A percentile compares a stretch with the other conserved stretches of the same genome.
Evolutionary conservation across 2,888 invertebrate genomes (phyloP).

Genomic region (Entomobrya proxima): DNA sequence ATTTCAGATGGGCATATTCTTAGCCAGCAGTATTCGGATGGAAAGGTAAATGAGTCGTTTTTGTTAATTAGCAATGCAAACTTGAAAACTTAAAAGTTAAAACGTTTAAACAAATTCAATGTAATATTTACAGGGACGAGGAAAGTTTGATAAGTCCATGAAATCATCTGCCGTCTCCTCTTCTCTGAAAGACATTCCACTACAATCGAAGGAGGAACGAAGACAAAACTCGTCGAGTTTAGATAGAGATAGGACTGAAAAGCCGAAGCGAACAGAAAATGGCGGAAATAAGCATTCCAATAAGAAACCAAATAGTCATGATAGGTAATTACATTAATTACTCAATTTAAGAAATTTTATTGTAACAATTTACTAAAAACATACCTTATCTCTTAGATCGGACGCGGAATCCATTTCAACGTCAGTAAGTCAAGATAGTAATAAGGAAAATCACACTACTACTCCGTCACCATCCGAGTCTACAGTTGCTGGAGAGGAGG

Average conservation of each 20-base stretch:
- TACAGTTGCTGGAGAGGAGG: constrained; percentile 80
- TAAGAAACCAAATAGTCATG: constrained; percentile 66
- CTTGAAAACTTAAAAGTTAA: no score
- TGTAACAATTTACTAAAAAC: not conserved
- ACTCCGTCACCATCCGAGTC: constrained; percentile 76
- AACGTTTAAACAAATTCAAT: not conserved
- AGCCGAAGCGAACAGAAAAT: constrained; percentile 69
- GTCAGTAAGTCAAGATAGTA: constrained; percentile 86
- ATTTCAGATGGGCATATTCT: constrained; percentile 74
- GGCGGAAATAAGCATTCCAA: constrained; percentile 70
- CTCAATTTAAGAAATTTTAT: not conserved
- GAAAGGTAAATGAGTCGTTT: constrained; percentile 35
- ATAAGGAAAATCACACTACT: constrained; percentile 79
- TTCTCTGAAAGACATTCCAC: constrained; percentile 74
- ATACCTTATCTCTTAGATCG: constrained; percentile 79
- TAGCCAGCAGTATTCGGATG: constrained; percentile 64
- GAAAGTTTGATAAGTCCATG: constrained; percentile 48
- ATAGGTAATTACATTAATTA: constrained; percentile 43
- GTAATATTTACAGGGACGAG: constrained; percentile 32
- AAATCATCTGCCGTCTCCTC: constrained; percentile 71
- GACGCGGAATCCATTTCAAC: constrained; percentile 91
- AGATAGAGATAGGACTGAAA: constrained; percentile 71
- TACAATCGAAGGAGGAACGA: constrained; percentile 70
- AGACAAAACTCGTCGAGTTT: constrained; percentile 72
- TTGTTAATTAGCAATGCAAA: not conserved